Percentiles rank a stretch among this genome's conserved stretches.
These are phyloP conservation scores for Alligator mississippiensis DNA, from an alignment of 2,113 vertebrate species.

Conservation along the genomic window DNA sequence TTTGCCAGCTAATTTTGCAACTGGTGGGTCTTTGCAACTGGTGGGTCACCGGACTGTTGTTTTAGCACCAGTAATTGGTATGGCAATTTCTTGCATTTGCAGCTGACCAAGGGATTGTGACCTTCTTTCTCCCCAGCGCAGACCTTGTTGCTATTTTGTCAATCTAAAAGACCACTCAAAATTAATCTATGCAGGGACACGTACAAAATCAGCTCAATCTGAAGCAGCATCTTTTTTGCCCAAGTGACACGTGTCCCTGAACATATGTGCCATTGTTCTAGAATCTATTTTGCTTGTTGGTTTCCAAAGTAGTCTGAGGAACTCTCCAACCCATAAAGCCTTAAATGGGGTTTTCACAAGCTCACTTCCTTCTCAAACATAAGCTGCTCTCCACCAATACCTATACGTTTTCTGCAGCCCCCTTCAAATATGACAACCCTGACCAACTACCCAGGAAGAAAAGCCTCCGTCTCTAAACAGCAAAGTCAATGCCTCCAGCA, in stretches of 20 bases:
- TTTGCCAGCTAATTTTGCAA: background rate
- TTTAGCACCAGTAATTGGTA: background rate
- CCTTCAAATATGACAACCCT: background rate
- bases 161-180: background rate
- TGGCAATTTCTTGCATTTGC: background rate
- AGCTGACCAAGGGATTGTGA: background rate
- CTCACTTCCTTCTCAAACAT: background rate
- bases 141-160: background rate
- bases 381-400: background rate
- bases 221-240: background rate
- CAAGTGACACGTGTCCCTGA: background rate
- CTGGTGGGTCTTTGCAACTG: background rate
- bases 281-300: background rate
- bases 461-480: background rate
- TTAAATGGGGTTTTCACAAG: background rate
- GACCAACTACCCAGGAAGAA: background rate
- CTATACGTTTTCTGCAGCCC: background rate
- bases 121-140: background rate
- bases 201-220: background rate
- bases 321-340: background rate
- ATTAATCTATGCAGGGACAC: background rate
- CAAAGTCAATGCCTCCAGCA: background rate
- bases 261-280: background rate
- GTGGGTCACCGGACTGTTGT: background rate
- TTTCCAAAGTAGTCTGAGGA: too few relatives aligned